Evolutionary conservation across 2,113 vertebrate genomes (phyloP).

Genomic region (Anguilla rostrata): DNA sequence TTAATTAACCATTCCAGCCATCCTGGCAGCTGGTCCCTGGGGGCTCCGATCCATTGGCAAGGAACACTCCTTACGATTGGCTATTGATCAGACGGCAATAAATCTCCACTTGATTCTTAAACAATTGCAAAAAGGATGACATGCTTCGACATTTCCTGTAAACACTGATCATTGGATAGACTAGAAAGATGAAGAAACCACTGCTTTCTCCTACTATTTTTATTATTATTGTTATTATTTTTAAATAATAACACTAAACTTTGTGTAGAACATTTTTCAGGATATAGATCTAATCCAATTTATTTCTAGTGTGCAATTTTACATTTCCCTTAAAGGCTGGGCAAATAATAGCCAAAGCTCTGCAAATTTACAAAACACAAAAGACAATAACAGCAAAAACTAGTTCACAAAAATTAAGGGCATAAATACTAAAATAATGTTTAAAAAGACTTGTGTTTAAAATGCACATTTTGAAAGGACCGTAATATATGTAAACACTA

Average conservation of each 20-base stretch:
- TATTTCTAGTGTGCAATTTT: too few species aligned
- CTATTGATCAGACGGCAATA: constrained; percentile 9
- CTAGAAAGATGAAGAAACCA: background rate
- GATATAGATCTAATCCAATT: too few species aligned
- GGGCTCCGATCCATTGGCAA: background rate
- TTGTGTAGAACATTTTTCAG: background rate
- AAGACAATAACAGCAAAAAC: too few species aligned
- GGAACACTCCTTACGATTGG: background rate
- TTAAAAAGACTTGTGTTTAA: background rate
- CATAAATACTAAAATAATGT: background rate
- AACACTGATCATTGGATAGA: background rate
- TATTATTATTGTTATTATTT: background rate
- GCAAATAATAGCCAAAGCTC: too few species aligned
- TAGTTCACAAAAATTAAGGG: too few species aligned
- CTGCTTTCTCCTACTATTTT: background rate
- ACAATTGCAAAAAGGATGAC: background rate
- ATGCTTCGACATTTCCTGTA: background rate
- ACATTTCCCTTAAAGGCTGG: too few species aligned
- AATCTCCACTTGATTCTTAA: constrained; percentile 13
- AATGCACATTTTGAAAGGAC: background rate
- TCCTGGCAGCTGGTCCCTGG: background rate
- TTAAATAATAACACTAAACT: background rate
- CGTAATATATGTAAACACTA: background rate
- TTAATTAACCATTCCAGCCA: background rate
- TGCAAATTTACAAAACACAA: too few species aligned